Evolutionary conservation across 2,888 invertebrate species (phyloP).

Genomic region (Volucella inanis): DNA sequence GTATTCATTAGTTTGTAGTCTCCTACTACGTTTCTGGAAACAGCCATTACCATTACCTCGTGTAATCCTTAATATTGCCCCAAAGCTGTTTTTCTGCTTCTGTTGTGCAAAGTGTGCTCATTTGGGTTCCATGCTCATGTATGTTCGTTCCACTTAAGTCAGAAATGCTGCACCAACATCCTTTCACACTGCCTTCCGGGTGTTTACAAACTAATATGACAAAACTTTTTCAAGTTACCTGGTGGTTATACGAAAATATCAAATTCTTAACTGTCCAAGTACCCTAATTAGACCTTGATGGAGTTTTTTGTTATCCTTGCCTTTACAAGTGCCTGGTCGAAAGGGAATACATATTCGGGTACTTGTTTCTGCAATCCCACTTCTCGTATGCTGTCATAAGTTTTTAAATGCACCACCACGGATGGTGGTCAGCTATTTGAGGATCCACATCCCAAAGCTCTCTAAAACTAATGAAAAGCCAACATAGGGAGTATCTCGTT

Average conservation of each 20-base stretch:
- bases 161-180: slow-evolving; percentile 41
- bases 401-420: slow-evolving; percentile 11
- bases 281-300: slow-evolving; percentile 51
- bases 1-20: slow-evolving; percentile 53
- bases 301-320: slow-evolving; percentile 27
- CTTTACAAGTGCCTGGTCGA: neutral
- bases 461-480: slow-evolving; percentile 17
- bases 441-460: neutral
- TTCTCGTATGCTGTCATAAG: slow-evolving; percentile 27
- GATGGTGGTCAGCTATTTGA: slow-evolving; percentile 13
- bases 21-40: neutral
- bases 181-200: slow-evolving; percentile 55
- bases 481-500: neutral
- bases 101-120: slow-evolving; percentile 25
- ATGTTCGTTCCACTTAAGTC: slow-evolving; percentile 48
- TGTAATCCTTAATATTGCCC: slow-evolving; percentile 45
- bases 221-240: slow-evolving; percentile 35
- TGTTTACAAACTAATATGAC: slow-evolving; percentile 47
- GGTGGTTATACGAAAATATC: neutral
- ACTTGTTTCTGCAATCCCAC: no score
- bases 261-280: slow-evolving; percentile 28
- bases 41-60: neutral
- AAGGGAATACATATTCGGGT: no score
- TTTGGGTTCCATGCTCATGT: slow-evolving; percentile 33
- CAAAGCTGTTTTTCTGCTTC: neutral